phyloP scores from a whole-genome alignment of 1,140 invertebrate genomes.

The Ceratina calcarata region DNA sequence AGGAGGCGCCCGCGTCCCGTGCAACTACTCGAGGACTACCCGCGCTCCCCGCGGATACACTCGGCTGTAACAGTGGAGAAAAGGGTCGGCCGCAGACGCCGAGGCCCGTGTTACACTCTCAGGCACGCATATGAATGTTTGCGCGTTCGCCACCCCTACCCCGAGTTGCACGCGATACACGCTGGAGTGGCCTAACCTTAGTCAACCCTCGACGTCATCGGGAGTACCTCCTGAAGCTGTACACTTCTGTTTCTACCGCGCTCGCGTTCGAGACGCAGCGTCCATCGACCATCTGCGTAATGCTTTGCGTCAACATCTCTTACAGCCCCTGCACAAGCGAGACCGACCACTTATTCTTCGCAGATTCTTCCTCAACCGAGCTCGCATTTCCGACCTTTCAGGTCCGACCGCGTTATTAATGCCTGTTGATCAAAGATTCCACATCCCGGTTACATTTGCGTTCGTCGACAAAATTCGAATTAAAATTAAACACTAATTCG shows the following conservation, averaged over 20 bases:
- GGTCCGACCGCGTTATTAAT: slow-evolving; percentile 30
- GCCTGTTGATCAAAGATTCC: slow-evolving; percentile 33
- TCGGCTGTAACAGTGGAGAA: slow-evolving; percentile 55
- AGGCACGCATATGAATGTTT: slow-evolving; percentile 32
- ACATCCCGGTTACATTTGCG: background rate
- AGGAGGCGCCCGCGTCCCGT: background rate
- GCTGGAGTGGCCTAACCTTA: slow-evolving; percentile 61
- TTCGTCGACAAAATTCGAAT: background rate
- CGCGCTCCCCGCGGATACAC: slow-evolving; percentile 38
- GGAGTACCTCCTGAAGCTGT: slow-evolving; percentile 46
- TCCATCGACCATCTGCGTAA: slow-evolving; percentile 65
- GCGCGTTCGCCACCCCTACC: slow-evolving; percentile 18
- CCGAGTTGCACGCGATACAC: slow-evolving; percentile 47
- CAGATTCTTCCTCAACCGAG: slow-evolving; percentile 33
- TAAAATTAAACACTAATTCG: slow-evolving; percentile 24
- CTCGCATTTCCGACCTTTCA: slow-evolving; percentile 38
- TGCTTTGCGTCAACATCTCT: slow-evolving; percentile 67
- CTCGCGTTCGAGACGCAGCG: slow-evolving; percentile 46
- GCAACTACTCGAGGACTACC: slow-evolving; percentile 49
- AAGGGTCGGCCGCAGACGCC: slow-evolving; percentile 24
- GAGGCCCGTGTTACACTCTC: slow-evolving; percentile 33
- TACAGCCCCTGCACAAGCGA: background rate
- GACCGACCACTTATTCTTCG: slow-evolving; percentile 3
- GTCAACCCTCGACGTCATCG: slow-evolving; percentile 67
- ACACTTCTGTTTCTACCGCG: slow-evolving; percentile 55